Base-by-base conservation (phyloP, 2,888 invertebrate species). In the Plebejus anna region DNA sequence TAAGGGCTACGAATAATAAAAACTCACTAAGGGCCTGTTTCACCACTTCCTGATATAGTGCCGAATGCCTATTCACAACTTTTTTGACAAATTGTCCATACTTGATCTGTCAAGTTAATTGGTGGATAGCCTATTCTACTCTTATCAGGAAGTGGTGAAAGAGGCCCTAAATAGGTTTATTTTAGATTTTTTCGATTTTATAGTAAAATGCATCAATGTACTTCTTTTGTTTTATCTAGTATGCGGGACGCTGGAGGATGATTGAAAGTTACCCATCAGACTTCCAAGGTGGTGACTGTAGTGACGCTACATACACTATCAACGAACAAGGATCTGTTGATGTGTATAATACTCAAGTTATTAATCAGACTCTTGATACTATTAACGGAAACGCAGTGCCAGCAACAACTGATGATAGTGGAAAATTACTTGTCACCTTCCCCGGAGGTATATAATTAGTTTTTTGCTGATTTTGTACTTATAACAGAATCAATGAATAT, bases 381-480 rank as follows among this genome's bases (percentile, higher is more conserved):
- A 85, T 87, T 28, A 81, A 80, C 59, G 90, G 90, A 28, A 81
- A 82, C 0, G 90, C 89, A 28, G 77, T 80, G 0, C 28, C 86
- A 0, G 83, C 94, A 16, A 94, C 95, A 0, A 95, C 94, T 81
- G 96, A 96, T 82, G 90, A 91, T 0, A 91, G 90, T 75, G 96
- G 94, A 76, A 91, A 95, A 16, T 92, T 96, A 0, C 91, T 95
- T 1, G 96, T 95, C 87, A 94, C 94, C 32, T 95, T 96, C 85
- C 89, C 89, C 16, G 88, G 91, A 79, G 87, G 94, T 84, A 80
- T 84, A 85, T 83, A 0, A 59, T 28, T 61, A 59, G 22, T 51
- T 51, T 16, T 4, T 16, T 51, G 4, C 51, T 51, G 13, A 55
- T 0, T 42, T 42, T 3, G 47, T 55, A 55, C 13, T 55, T 16